Conservation (phyloP, 2,797 vertebrate species). For the Acipenser oxyrinchus region DNA sequence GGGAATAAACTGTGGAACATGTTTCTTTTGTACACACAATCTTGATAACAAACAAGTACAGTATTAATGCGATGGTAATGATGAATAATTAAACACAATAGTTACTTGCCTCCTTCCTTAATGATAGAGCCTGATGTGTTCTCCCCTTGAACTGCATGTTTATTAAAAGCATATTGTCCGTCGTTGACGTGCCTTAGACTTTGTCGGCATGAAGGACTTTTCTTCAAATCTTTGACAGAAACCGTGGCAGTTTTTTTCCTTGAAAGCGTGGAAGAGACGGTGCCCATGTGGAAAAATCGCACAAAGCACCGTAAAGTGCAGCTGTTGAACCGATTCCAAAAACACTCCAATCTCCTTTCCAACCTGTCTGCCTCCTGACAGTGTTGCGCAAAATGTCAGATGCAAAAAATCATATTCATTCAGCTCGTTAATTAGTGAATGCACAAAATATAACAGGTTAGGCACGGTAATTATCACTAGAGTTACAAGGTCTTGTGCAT, state of each 20-base stretch:
- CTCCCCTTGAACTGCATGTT: constrained; percentile 25
- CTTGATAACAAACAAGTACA: no score
- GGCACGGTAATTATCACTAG: not conserved
- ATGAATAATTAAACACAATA: constrained; percentile 6
- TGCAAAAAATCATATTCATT: no score
- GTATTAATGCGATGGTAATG: no score
- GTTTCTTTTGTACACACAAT: no score
- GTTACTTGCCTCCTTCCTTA: constrained; percentile 32
- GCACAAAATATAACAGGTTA: no score
- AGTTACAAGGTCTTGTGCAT: not conserved
- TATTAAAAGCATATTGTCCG: constrained; percentile 20
- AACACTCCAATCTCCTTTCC: no score
- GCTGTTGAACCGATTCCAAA: not conserved
- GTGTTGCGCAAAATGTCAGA: no score
- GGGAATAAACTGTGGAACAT: no score
- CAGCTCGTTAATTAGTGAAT: no score
- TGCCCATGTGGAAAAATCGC: constrained; percentile 33
- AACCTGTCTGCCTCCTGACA: no score
- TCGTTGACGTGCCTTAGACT: constrained; percentile 6
- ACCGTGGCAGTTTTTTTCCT: constrained; percentile 31
- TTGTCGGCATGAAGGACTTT: constrained; percentile 12
- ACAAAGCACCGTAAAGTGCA: not conserved
- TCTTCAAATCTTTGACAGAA: constrained; percentile 19
- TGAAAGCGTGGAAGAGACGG: constrained; percentile 34
- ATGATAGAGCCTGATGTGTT: constrained; percentile 21